Evolutionary conservation across 2,113 vertebrate genomes (phyloP).

Genomic region (Hypanus sabinus): DNA sequence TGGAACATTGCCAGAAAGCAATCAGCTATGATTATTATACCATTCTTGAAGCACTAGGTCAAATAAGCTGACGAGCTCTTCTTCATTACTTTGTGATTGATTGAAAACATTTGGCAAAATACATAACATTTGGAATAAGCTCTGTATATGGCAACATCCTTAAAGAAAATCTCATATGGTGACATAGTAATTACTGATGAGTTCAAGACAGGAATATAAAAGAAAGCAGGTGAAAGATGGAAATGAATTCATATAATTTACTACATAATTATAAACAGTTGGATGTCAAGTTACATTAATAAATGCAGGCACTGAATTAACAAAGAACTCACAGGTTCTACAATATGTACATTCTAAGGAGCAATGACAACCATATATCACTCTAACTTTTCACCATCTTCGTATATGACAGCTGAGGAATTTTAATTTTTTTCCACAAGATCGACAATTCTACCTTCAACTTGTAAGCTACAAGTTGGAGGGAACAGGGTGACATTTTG

Average conservation of each 20-base stretch:
- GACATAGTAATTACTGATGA: background rate
- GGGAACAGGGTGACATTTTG: background rate
- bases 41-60: background rate
- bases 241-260: conserved; percentile 27
- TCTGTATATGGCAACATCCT: background rate
- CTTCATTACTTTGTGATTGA: background rate
- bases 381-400: conserved; percentile 13
- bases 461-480: background rate
- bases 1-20: background rate
- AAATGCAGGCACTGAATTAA: background rate
- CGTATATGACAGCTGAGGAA: background rate
- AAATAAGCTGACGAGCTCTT: background rate
- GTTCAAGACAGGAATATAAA: conserved; percentile 27
- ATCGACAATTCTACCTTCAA: background rate
- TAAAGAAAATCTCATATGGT: background rate
- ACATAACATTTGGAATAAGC: background rate
- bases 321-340: background rate
- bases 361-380: background rate
- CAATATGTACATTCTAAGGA: background rate
- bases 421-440: conserved; percentile 25
- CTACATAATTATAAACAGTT: conserved; percentile 28
- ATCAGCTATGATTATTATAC: background rate
- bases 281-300: background rate
- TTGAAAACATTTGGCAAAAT: background rate
- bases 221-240: conserved; percentile 8